Evolutionary conservation across 2,888 invertebrate genomes (phyloP).

Genomic region (Sminthurinus aureus): DNA sequence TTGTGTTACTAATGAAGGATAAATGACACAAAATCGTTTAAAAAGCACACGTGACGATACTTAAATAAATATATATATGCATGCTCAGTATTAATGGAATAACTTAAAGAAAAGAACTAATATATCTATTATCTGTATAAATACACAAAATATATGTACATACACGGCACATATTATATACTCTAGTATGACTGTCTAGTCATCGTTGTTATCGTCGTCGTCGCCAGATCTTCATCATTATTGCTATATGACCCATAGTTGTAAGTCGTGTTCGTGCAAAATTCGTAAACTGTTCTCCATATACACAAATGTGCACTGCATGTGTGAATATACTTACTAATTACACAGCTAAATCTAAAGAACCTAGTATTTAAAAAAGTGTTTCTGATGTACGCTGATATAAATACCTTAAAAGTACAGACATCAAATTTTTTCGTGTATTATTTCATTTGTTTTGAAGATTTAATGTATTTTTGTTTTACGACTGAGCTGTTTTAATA

Average conservation of each 20-base stretch:
- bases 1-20: no score
- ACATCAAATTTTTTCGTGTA: no score
- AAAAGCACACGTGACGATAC: no score
- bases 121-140: no score
- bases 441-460: no score
- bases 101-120: background rate
- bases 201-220: background rate
- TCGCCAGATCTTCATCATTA: background rate
- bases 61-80: no score
- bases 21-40: no score
- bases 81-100: no score
- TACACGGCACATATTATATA: background rate
- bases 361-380: background rate
- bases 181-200: background rate
- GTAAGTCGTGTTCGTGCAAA: background rate
- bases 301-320: background rate
- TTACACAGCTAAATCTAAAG: background rate
- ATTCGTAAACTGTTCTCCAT: background rate
- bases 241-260: background rate
- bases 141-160: background rate
- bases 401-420: no score
- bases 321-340: background rate
- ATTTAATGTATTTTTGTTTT: no score
- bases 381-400: no score
- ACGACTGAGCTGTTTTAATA: no score